Evolutionary conservation across 2,797 vertebrate species (phyloP), one percentile per base, ranked within the genome.

Genomic region (Notoglanidium macrostoma): DNA sequence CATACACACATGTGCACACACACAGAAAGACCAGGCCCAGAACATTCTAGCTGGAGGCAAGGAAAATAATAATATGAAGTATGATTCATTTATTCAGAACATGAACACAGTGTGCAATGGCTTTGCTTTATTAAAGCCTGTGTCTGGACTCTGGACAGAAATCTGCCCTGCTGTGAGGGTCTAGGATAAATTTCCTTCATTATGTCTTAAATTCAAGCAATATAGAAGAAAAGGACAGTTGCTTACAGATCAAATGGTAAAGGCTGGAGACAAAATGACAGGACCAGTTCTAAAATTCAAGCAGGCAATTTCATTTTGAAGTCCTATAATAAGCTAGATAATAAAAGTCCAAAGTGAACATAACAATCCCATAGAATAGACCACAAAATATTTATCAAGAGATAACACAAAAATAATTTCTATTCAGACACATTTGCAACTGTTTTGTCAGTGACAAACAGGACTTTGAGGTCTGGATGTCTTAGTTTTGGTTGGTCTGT

Each of bases 51-150:
- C 70, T 87, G 70, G 70, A 87, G 80, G 86, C 72, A 68, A 61
- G 55, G 46, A 82, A 55, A 85, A 65, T 88, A 73, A 77, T 89
- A 61, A 87, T 63, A 80, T 74, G 70, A 83, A 80, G 74, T 55
- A 65, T 78, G 55, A 84, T 87, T 86, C 51, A 87, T 84, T 46
- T 73, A 84, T 72, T 83, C 73, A 83, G 74, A 55, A 49, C 88
- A 78, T 61, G 44, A 46, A 87, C 54, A 76, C 10, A 80, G 70
- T 40, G 49, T 44, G 55, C 61, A 55, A 67, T 59, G 82, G 35
- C 9, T 35, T 29, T 49, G 11, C n/a, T 49, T n/a, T 82, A 59
- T 51, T 84, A 80, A 87, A 78, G 35, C 5, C 40, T 14, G 21
- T 19, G 57, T 57, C 83, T 85, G 83, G 32, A 80, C 19, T 40